Evolutionary conservation across 64 coral and sea anemone genomes (phyloP), one percentile per base, ranked within the genome.

Genomic region (Pachyseris speciosa): DNA sequence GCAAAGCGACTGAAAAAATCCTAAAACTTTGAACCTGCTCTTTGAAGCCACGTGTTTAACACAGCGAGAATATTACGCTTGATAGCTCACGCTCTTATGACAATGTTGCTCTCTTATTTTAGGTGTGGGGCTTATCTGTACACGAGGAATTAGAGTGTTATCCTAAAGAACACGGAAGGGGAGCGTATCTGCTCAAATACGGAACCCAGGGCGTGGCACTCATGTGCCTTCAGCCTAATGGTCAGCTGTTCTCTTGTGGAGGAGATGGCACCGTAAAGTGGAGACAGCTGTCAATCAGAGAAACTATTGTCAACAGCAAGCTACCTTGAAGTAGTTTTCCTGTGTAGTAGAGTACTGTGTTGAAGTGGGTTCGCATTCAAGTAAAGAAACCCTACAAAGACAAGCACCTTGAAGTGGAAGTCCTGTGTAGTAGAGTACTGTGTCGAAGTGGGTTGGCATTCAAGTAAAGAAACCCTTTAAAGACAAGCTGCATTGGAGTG

Each of bases 251-350:
- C 75, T 99, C 97, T 9, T 99, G 97, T 69, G 97, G 97, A 9
- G 97, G 97, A 50, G 97, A 99, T 57, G 97, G 97, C 12, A 95
- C 94, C 0, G 41, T 99, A 29, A 95, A 99, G 36, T 99, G 94
- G 90, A 87, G 97, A 45, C 97, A 95, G 80, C 31, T 99, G 15
- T 95, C 97, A 17, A 51, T 99, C 8, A 77, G 90, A 66, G 94
- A 99, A 17, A 83, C 90, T 37, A 99, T 95, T 84, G 90, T 99
- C 28, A 99, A 99, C 66, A 85, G 22, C 77, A 81, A 81, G 53
- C 50, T 81, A 20, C 53, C 34, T 27, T 81, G 53, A 61, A 5
- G 2, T 19, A 20, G 7, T 9, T 69, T 75, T 48, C n/a, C 2
- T 29, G 29, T 71, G 20, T 7, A 34, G 5, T 37, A 34, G 7